A percentile compares a stretch with the other conserved stretches of the same genome.
Conservation (phyloP, 2,888 invertebrate species). For the Parnassius orleans region DNA sequence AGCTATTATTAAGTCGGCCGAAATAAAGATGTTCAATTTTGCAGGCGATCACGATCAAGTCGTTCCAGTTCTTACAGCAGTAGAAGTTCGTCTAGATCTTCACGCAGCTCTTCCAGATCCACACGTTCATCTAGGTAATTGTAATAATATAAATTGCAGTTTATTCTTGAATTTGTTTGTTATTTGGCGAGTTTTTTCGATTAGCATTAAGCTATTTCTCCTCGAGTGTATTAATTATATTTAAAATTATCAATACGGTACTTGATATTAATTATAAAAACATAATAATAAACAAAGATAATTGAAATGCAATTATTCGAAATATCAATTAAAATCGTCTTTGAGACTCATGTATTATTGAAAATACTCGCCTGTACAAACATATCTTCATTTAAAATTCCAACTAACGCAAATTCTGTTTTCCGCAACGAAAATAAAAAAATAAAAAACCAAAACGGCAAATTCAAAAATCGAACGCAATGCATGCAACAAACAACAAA, state of each 20-base stretch:
- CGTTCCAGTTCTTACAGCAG: slow-evolving; percentile 80
- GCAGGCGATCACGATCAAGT: slow-evolving; percentile 64
- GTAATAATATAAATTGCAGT: slow-evolving; percentile 8
- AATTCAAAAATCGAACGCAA: slow-evolving; percentile 18
- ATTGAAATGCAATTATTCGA: too few relatives aligned
- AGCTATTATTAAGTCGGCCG: too few relatives aligned
- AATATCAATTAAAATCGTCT: too few relatives aligned
- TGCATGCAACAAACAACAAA: slow-evolving; percentile 7
- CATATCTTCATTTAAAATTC: slow-evolving; percentile 1
- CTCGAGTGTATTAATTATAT: too few relatives aligned
- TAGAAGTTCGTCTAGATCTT: slow-evolving; percentile 71
- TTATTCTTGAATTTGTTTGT: slow-evolving; percentile 21
- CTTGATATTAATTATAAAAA: too few relatives aligned
- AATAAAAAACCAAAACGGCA: slow-evolving; percentile 13
- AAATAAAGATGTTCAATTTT: slow-evolving; percentile 21
- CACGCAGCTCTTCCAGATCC: slow-evolving; percentile 68
- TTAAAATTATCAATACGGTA: too few relatives aligned
- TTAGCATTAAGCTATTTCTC: background rate
- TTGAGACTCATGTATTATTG: background rate
- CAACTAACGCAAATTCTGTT: slow-evolving; percentile 17
- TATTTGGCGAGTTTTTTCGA: slow-evolving; percentile 18
- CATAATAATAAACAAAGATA: too few relatives aligned
- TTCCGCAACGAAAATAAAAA: slow-evolving; percentile 17
- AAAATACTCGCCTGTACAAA: slow-evolving; percentile 16
- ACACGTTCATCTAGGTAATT: slow-evolving; percentile 76